Evolutionary conservation across 1,140 invertebrate genomes (phyloP).

Genomic region (Maconellicoccus hirsutus): DNA sequence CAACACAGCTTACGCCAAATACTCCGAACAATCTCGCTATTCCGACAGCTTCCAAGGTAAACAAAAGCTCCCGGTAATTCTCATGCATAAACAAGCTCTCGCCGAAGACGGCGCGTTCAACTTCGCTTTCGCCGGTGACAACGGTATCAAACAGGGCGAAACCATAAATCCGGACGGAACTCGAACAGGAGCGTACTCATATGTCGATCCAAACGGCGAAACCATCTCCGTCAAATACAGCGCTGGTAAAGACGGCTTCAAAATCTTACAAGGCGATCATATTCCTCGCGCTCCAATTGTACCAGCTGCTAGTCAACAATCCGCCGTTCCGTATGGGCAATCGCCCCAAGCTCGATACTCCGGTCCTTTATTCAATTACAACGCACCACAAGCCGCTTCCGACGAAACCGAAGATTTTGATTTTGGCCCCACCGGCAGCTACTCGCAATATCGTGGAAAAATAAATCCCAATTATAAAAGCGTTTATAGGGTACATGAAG

Average conservation of each 20-base stretch:
- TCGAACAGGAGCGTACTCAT: conserved; percentile 49
- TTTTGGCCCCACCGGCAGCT: conserved; percentile 11
- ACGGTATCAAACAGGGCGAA: conserved; percentile 50
- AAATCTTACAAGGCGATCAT: conserved; percentile 35
- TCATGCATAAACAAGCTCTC: conserved; percentile 36
- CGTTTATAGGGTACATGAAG: conserved; percentile 24
- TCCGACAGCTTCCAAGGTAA: conserved; percentile 31
- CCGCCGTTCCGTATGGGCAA: not conserved
- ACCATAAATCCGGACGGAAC: conserved; percentile 49
- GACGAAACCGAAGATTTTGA: not conserved
- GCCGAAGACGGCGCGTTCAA: conserved; percentile 46
- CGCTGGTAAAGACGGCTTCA: conserved; percentile 39
- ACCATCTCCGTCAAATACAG: conserved; percentile 41
- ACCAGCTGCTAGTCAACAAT: not conserved
- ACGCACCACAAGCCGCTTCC: not conserved
- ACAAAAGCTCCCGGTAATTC: conserved; percentile 32
- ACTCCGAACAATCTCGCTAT: not conserved
- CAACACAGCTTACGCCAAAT: not conserved
- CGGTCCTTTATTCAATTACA: not conserved
- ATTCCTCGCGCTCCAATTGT: conserved; percentile 28
- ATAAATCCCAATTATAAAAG: not conserved
- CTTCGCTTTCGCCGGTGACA: conserved; percentile 51
- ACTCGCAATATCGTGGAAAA: conserved; percentile 15
- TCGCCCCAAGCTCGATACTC: not conserved
- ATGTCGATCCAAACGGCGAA: conserved; percentile 46